Percentiles rank a stretch among this genome's conserved stretches.
These are phyloP conservation scores for Gymnocephalus cernua DNA, from an alignment of 2,113 vertebrate genomes.

Conservation along the genomic window DNA sequence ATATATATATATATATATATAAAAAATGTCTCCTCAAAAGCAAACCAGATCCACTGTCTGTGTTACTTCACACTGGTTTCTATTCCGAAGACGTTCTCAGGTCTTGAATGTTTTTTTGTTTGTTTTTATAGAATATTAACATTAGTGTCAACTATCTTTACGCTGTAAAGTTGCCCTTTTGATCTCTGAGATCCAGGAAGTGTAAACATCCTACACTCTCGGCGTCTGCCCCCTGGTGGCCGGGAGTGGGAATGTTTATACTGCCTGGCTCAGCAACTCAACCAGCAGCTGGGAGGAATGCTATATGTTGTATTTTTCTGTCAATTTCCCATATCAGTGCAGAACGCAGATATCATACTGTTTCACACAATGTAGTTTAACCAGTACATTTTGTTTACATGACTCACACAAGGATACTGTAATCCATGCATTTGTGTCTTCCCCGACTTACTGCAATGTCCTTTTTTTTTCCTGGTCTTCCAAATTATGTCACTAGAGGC, in stretches of 20 bases:
- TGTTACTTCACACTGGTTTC: neutral
- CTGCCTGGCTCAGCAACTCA: constrained; percentile 89
- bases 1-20: too few species aligned
- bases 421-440: too few species aligned
- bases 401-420: neutral
- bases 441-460: too few species aligned
- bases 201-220: constrained; percentile 99
- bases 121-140: neutral
- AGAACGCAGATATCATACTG: neutral
- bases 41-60: too few species aligned
- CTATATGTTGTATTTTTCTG: neutral
- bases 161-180: neutral
- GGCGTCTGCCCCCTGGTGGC: constrained; percentile 92
- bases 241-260: constrained; percentile 99
- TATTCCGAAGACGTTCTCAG: neutral
- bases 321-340: neutral
- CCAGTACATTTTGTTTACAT: neutral
- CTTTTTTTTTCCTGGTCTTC: too few species aligned
- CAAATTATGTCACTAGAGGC: too few species aligned
- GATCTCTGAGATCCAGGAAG: constrained; percentile 87
- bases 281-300: neutral
- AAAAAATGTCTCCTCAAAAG: neutral
- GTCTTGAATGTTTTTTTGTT: neutral
- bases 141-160: neutral
- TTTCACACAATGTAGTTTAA: neutral